phyloP scores from a whole-genome alignment of 1,140 invertebrate species.

The Zaprionus camerounensis region DNA sequence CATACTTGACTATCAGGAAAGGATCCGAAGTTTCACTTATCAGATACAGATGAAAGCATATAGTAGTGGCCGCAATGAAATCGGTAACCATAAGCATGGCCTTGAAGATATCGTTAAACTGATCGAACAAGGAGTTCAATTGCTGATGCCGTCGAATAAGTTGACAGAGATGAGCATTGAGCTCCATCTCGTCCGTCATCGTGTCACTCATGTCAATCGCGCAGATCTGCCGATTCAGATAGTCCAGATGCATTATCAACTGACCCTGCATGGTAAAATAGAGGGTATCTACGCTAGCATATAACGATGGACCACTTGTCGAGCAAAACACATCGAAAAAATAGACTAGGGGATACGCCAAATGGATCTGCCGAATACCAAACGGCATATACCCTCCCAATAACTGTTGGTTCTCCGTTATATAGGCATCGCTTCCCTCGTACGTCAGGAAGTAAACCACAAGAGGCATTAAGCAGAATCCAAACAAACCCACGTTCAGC shows the following conservation, averaged over 20 bases:
- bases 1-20: conserved; percentile 29
- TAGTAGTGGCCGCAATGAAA: conserved; percentile 47
- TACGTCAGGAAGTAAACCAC: neutral
- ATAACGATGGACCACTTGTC: neutral
- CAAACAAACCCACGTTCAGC: neutral
- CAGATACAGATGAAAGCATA: conserved; percentile 62
- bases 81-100: conserved; percentile 37
- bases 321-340: neutral
- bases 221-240: neutral
- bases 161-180: conserved; percentile 17
- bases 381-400: neutral
- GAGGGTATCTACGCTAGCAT: neutral
- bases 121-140: conserved; percentile 39
- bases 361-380: neutral
- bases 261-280: neutral
- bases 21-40: conserved; percentile 45
- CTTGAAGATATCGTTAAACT: conserved; percentile 64
- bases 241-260: neutral
- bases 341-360: neutral
- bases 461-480: neutral
- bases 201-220: neutral
- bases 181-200: neutral
- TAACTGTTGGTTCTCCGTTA: neutral
- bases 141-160: conserved; percentile 55
- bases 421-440: neutral